Evolutionary conservation across 2,888 invertebrate species (phyloP), one percentile per base, ranked within the genome.

Genomic region (Lasioglossum zephyrum): DNA sequence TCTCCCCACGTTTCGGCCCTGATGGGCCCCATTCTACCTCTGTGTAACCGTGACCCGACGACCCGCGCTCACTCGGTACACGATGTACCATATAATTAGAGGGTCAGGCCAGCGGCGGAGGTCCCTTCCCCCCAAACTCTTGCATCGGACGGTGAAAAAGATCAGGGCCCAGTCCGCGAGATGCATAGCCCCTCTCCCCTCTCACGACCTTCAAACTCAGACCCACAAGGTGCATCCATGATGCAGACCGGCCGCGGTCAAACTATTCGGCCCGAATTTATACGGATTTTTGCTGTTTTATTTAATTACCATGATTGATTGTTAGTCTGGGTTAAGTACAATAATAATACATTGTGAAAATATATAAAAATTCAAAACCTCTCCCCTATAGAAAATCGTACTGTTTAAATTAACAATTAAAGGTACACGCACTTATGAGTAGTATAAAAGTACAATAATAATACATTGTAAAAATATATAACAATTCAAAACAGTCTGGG

Each of bases 51-150:
- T 94, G 94, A 94, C 94, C 94, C 91, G 76, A 87, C 93, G 93
- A 93, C 94, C 90, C 77, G 85, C 79, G 85, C 86, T 87, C 89
- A 89, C 92, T 90, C 87, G 89, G 87, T 85, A 91, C 91, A 90
- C 90, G 91, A 90, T 93, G 91, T 91, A 93, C 93, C 93, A 93
- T 95, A 94, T 95, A 95, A 95, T 95, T 95, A 95, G 93, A 93
- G 93, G 93, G 93, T 93, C 94, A 90, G 89, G 86, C 88, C 88
- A 78, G 81, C 89, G 90, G 87, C 84, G 87, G 86, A 88, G 86
- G 87, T 83, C 82, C 91, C 85, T 86, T 87, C 78, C 82, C 79
- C 79, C 81, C 84, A 90, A 80, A 87, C 87, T 85, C 81, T 84
- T 80, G 84, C 85, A 57, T 83, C 79, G 81, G 26, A 82, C 49